Evolutionary conservation across 2,113 vertebrate genomes (phyloP).

Genomic region (Anser cygnoides): DNA sequence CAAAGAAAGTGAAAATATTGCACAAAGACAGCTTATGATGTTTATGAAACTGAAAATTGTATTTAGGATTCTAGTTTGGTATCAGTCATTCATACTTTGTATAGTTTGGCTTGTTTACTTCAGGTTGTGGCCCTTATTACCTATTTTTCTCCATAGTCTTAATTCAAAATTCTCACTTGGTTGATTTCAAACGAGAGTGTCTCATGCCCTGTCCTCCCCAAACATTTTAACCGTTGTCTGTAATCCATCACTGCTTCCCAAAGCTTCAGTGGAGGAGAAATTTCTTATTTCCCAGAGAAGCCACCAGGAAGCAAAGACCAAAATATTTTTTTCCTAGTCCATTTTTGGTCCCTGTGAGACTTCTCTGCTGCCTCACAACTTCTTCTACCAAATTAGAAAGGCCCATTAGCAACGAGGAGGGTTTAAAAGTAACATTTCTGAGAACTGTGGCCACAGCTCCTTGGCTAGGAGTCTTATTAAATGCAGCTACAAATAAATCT

Average conservation of each 20-base stretch:
- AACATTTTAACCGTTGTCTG: background rate
- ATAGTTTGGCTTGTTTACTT: background rate
- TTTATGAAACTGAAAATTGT: background rate
- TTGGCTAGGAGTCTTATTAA: background rate
- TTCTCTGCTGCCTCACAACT: background rate
- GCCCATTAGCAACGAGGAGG: background rate
- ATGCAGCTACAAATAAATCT: background rate
- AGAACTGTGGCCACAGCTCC: background rate
- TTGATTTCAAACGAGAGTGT: background rate
- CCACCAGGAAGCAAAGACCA: background rate
- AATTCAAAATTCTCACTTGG: background rate
- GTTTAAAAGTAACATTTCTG: background rate
- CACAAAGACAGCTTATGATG: background rate
- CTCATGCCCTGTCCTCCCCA: fast-evolving
- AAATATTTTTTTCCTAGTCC: background rate
- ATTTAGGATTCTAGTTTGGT: background rate
- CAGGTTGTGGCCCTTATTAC: background rate
- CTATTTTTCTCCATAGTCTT: background rate
- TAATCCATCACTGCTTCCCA: background rate
- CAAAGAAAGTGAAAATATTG: background rate
- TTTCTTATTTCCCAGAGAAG: background rate
- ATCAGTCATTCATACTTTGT: background rate
- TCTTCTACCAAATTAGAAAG: background rate
- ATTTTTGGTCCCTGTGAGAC: background rate
- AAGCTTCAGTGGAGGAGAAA: background rate